Conservation (phyloP, 2,888 invertebrate genomes). For the Clusia tigrina region DNA sequence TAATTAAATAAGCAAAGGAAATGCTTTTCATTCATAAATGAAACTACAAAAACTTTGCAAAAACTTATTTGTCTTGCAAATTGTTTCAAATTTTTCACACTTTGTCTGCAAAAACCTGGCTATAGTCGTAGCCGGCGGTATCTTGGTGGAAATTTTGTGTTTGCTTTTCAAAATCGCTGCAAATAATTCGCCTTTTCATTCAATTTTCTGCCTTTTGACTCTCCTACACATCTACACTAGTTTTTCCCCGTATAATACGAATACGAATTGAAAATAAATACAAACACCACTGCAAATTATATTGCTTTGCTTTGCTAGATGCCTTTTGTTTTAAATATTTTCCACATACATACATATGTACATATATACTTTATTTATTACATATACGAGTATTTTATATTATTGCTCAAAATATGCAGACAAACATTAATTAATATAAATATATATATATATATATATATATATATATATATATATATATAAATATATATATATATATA, state of each 20-base stretch:
- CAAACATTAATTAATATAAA: no score
- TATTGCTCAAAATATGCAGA: no score
- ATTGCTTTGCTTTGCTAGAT: conserved; percentile 21
- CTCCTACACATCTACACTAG: conserved; percentile 25
- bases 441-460: no score
- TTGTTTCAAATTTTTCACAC: background rate
- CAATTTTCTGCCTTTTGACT: conserved; percentile 18
- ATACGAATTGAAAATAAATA: conserved; percentile 21
- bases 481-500: no score
- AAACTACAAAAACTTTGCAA: background rate
- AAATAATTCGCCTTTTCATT: conserved; percentile 14
- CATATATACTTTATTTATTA: no score
- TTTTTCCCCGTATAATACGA: conserved; percentile 16
- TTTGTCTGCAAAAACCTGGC: no score
- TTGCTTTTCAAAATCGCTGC: background rate
- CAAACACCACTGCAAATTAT: conserved; percentile 25
- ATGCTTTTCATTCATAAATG: conserved; percentile 9
- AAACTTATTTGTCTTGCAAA: background rate
- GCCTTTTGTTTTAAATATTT: conserved; percentile 23
- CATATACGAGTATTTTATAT: no score
- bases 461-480: no score
- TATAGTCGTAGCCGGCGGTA: background rate
- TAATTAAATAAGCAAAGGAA: no score
- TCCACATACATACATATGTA: no score
- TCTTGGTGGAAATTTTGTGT: background rate